Conservation (phyloP, 2,888 invertebrate species). For the Antheraea yamamai region DNA sequence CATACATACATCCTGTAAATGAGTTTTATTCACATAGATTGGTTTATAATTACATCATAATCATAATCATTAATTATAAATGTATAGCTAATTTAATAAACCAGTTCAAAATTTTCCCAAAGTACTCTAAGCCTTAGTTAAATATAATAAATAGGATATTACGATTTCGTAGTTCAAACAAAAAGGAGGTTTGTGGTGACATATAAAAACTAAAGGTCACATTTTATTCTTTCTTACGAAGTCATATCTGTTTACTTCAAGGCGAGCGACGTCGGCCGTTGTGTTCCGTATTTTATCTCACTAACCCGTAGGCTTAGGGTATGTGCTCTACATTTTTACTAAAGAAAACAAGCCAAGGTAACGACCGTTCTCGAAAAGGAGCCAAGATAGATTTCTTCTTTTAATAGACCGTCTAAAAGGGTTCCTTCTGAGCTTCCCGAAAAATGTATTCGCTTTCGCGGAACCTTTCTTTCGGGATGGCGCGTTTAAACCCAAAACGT, state of each 20-base stretch:
- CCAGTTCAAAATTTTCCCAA: too few species aligned
- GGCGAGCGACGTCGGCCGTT: slow-evolving; percentile 11
- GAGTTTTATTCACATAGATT: too few species aligned
- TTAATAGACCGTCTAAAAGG: slow-evolving; percentile 58
- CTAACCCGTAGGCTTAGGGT: slow-evolving; percentile 11
- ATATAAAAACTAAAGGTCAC: slow-evolving; percentile 5
- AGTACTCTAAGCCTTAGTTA: not conserved
- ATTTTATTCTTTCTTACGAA: slow-evolving; percentile 7
- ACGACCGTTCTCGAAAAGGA: slow-evolving; percentile 44
- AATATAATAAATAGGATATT: not conserved
- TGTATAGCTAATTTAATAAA: too few species aligned
- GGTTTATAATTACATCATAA: too few species aligned
- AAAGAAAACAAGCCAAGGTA: slow-evolving; percentile 38
- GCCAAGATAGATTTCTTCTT: slow-evolving; percentile 52
- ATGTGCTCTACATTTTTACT: slow-evolving; percentile 41
- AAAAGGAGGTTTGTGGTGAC: not conserved
- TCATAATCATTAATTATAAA: too few species aligned
- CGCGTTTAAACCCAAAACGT: slow-evolving; percentile 40
- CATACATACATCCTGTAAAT: too few species aligned
- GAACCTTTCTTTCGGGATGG: slow-evolving; percentile 46
- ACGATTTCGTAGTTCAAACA: not conserved
- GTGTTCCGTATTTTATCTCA: slow-evolving; percentile 13
- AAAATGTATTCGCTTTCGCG: slow-evolving; percentile 50
- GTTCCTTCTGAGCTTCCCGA: slow-evolving; percentile 45
- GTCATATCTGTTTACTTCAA: slow-evolving; percentile 16